Evolutionary conservation across 2,797 vertebrate genomes (phyloP), one percentile per base, ranked within the genome.

Genomic region (Protonibea diacanthus): DNA sequence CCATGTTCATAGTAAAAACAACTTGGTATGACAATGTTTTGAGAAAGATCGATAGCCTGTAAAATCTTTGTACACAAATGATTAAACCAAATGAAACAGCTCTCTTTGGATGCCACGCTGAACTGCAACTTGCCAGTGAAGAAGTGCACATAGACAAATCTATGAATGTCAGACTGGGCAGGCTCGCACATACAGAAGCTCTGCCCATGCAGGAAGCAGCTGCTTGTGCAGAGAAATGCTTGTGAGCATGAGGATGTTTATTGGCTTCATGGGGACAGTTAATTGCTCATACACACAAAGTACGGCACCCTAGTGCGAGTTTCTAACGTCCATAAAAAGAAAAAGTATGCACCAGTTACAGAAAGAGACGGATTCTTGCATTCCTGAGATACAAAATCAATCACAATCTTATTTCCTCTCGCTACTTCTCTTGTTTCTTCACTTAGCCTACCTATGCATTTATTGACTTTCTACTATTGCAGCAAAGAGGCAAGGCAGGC

Each of bases 141-240:
- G 23, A 61, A 58, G 44, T 68, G 45, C 62, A 82, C 58, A 80
- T 3, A 47, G 40, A 63, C 27, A 3, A 3, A 21, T 70, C 6
- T 29, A 14, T 52, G 27, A 20, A 42, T 25, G 67, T 72, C 79
- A 53, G 75, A 29, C 14, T 5, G 61, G 72, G 61, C 76, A 83
- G 47, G 73, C 62, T 81, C 52, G 61, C 68, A 65, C 81, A 79
- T 51, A 80, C 25, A 70, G n/a, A n/a, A 51, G 61, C 29, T 4
- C 14, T 47, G 33, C 51, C 38, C 20, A 48, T 58, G 42, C 58
- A 58, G 59, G 77, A 84, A 79, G 49, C 33, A 18, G 59, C 52
- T 67, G 57, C 61, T 68, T 42, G 25, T 21, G 17, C 55, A 49
- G 21, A 68, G 51, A 76, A 38, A 76, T 4, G 33, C 49, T 44